Percentiles rank a stretch among this genome's conserved stretches.
phyloP scores from a whole-genome alignment of 1,140 invertebrate species.

The Macrosteles quadrilineatus region DNA sequence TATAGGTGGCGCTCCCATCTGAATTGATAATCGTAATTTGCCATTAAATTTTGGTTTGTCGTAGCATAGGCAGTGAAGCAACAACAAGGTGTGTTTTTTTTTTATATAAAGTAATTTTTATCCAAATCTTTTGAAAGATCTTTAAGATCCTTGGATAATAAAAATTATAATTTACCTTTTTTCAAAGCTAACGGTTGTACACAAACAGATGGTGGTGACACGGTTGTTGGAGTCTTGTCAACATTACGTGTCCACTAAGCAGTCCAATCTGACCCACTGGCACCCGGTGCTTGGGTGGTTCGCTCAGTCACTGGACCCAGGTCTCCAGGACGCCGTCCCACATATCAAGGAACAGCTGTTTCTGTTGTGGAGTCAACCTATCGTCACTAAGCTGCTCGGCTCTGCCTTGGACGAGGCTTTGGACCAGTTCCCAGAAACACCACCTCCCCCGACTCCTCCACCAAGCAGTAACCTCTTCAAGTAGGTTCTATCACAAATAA shows the following conservation, averaged over 20 bases:
- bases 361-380: slow-evolving; percentile 77
- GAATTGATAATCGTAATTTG: too few relatives aligned
- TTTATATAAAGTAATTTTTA: too few relatives aligned
- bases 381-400: slow-evolving; percentile 57
- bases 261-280: slow-evolving; percentile 92
- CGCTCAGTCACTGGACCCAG: slow-evolving; percentile 78
- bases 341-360: slow-evolving; percentile 81
- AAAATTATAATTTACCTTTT: too few relatives aligned
- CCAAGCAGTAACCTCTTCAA: slow-evolving; percentile 38
- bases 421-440: slow-evolving; percentile 43
- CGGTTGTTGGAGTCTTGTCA: slow-evolving; percentile 81
- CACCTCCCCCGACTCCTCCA: slow-evolving; percentile 26
- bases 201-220: slow-evolving; percentile 78
- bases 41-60: too few relatives aligned
- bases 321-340: slow-evolving; percentile 79
- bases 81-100: too few relatives aligned
- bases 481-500: slow-evolving; percentile 26
- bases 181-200: too few relatives aligned
- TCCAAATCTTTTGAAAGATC: too few relatives aligned
- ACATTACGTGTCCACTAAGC: slow-evolving; percentile 81
- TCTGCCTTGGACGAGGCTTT: slow-evolving; percentile 51
- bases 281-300: slow-evolving; percentile 98
- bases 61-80: too few relatives aligned
- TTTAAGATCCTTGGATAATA: too few relatives aligned
- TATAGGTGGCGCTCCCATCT: too few relatives aligned